Evolutionary conservation across 2,113 vertebrate genomes (phyloP).

Genomic region (Otocyon megalotis): DNA sequence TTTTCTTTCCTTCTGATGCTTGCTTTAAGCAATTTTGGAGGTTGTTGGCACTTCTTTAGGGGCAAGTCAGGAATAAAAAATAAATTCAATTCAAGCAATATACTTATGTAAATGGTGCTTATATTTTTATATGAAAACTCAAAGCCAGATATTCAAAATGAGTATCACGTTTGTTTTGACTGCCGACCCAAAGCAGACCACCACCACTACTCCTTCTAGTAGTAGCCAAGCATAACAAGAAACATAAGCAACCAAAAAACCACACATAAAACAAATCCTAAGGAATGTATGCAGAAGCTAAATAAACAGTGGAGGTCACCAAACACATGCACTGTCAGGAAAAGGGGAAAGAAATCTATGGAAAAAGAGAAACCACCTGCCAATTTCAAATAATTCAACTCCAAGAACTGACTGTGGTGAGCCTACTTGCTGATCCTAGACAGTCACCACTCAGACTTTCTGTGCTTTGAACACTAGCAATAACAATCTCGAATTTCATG

Average conservation of each 20-base stretch:
- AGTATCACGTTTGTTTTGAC: constrained; percentile 84
- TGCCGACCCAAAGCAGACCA: constrained; percentile 77
- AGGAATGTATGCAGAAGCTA: constrained; percentile 84
- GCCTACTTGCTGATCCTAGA: constrained; percentile 58
- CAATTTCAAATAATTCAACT: constrained; percentile 78
- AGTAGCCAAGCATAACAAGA: constrained; percentile 83
- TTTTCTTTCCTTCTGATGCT: constrained; percentile 27
- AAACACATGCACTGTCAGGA: constrained; percentile 82
- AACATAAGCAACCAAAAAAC: constrained; percentile 81
- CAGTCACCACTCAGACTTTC: constrained; percentile 66
- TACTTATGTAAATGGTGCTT: constrained; percentile 79
- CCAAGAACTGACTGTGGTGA: constrained; percentile 74
- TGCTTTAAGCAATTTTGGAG: constrained; percentile 46
- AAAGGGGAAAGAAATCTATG: constrained; percentile 72
- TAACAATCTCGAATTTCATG: constrained; percentile 75
- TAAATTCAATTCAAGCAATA: constrained; percentile 69
- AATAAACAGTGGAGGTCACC: constrained; percentile 81
- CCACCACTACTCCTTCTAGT: constrained; percentile 74
- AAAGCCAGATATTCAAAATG: constrained; percentile 82
- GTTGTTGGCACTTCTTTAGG: constrained; percentile 56
- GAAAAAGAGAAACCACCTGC: constrained; percentile 82
- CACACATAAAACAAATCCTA: constrained; percentile 82
- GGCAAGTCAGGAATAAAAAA: constrained; percentile 65
- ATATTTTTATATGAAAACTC: constrained; percentile 75
- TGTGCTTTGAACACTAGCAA: constrained; percentile 76